phyloP scores from a whole-genome alignment of 2,797 vertebrate species.

The Pseudotriccus pelzelni region DNA sequence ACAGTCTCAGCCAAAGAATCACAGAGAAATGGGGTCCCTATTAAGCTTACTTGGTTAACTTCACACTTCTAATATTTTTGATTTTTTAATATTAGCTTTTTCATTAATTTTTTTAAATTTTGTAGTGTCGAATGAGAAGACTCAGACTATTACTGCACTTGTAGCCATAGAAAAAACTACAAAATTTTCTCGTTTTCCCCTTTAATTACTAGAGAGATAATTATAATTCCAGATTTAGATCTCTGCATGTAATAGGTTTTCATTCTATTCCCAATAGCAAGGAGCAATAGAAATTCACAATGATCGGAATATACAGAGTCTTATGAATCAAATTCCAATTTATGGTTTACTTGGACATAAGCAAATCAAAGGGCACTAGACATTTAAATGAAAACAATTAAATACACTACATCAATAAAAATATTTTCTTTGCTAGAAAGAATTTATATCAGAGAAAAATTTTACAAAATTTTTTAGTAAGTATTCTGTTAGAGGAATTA shows the following conservation, averaged over 20 bases:
- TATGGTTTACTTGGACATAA: neutral
- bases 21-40: neutral
- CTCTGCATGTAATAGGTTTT: neutral
- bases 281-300: neutral
- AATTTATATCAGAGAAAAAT: neutral
- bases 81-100: neutral
- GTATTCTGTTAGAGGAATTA: neutral
- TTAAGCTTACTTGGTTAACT: neutral
- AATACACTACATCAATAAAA: neutral
- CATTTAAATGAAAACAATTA: neutral
- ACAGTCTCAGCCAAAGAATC: neutral
- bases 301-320: neutral
- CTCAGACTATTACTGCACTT: neutral
- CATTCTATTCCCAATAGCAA: neutral
- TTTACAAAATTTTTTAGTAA: neutral
- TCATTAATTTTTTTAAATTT: neutral
- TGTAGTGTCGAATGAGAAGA: neutral
- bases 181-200: neutral
- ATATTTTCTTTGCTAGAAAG: neutral
- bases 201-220: neutral
- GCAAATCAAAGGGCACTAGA: neutral
- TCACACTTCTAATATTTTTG: neutral
- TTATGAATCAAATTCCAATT: neutral
- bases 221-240: neutral
- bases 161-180: neutral